Base-by-base conservation (phyloP, 2,888 invertebrate species). In the Latheticus oryzae region DNA sequence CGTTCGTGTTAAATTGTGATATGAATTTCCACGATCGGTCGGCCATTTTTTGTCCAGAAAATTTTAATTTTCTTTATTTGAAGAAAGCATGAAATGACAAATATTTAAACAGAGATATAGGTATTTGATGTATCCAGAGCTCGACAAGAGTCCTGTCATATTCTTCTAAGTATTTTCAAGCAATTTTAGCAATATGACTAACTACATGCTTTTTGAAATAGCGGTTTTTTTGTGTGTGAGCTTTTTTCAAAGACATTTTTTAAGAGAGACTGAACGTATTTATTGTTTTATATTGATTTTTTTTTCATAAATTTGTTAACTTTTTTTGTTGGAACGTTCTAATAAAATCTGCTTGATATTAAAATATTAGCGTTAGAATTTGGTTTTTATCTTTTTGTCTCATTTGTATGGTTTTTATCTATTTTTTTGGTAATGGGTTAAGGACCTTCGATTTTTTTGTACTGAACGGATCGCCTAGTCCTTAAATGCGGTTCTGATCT, bases 391-490 rank as follows among this genome's bases (percentile, higher is more conserved):
- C 11, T 3, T 30, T 30, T 30, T 30, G 2, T 30, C 15, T 12
- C 8, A 50, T 15, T 37, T 37, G 5, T 3, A 8, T 19, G n/a
- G 23, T 54, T 26, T 13, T 35, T 35, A 3, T n/a, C 23, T 13
- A 26, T 26, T 61, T 54, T 45, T 54, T 57, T 42, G 67, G 62
- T 62, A 66, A 57, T 51, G 64, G 60, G 62, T 47, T 12, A 61
- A 55, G 58, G 23, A 51, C 58, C 24, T 38, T 61, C 53, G 57
- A 37, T 12, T 33, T 62, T 61, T 61, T 60, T 59, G 59, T 61
- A 67, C 64, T 62, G 61, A 45, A 67, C 64, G 64, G 61, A 67
- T 61, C 62, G 57, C 61, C 68, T 69, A 69, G 68, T 70, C 68
- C 61, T 50, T 38, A 52, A 62, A 13, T 50, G 58, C 48, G 53